phyloP scores from a whole-genome alignment of 2,797 vertebrate species.

The Chelmon rostratus region DNA sequence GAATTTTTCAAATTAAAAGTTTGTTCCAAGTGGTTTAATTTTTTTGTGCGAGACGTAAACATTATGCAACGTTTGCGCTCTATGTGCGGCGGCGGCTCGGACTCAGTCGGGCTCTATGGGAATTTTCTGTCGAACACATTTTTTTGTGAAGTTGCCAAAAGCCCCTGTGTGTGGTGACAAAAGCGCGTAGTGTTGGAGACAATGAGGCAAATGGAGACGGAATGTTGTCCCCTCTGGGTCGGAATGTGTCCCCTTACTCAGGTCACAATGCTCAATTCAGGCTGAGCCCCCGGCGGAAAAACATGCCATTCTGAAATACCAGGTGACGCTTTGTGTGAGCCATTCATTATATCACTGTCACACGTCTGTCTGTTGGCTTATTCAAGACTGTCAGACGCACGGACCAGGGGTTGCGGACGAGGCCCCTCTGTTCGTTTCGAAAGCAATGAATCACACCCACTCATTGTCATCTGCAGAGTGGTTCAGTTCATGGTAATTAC shows the following conservation, averaged over 20 bases:
- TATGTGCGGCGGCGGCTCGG: background rate
- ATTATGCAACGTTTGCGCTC: background rate
- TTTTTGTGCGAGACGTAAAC: background rate
- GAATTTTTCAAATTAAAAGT: background rate
- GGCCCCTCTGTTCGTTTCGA: conserved; percentile 35
- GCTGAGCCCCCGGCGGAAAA: conserved; percentile 36
- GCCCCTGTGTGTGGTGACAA: conserved; percentile 62
- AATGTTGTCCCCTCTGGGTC: conserved; percentile 60
- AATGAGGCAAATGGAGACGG: conserved; percentile 58
- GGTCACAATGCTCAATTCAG: conserved; percentile 74
- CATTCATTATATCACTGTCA: conserved; percentile 74
- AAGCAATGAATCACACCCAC: conserved; percentile 68
- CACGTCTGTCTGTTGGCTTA: conserved; percentile 56
- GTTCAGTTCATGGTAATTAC: conserved; percentile 60
- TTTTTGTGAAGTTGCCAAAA: conserved; percentile 68
- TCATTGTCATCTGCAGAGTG: conserved; percentile 50
- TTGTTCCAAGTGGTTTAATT: background rate
- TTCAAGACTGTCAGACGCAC: conserved; percentile 46
- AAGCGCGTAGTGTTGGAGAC: conserved; percentile 61
- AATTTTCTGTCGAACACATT: conserved; percentile 53
- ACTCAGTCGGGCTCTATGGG: conserved; percentile 33
- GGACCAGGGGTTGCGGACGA: conserved; percentile 44
- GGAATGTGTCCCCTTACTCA: conserved; percentile 77
- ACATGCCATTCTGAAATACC: conserved; percentile 73
- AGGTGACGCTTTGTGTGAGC: conserved; percentile 74